These are phyloP conservation scores for Helicolenus hilgendorfi DNA, from an alignment of 2,797 vertebrate genomes.

Conservation along the genomic window DNA sequence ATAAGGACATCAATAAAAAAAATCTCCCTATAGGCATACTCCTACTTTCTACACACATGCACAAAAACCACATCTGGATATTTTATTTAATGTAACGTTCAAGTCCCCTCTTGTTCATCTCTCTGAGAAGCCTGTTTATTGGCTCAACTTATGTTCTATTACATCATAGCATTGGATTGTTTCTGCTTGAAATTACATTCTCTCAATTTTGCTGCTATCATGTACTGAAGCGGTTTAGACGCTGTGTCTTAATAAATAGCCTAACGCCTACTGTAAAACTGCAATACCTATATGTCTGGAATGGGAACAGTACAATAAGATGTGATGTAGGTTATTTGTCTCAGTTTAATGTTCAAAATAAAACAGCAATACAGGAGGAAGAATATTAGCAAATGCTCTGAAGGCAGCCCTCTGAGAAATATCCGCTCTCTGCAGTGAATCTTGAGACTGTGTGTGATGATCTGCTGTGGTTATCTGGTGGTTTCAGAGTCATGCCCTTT, in stretches of 20 bases:
- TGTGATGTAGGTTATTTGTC: background rate
- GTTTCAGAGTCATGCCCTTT: slow-evolving; percentile 88
- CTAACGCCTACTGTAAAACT: background rate
- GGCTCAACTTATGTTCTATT: slow-evolving; percentile 25
- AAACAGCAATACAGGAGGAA: slow-evolving; percentile 69
- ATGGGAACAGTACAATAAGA: background rate
- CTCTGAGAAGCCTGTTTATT: slow-evolving; percentile 14
- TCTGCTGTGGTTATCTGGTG: slow-evolving; percentile 83
- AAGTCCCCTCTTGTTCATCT: slow-evolving; percentile 14
- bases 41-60: slow-evolving; percentile 13
- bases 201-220: background rate
- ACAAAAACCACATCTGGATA: slow-evolving; percentile 69
- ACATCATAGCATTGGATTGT: background rate
- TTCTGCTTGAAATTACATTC: background rate
- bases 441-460: slow-evolving; percentile 80
- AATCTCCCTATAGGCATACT: slow-evolving; percentile 18
- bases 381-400: slow-evolving; percentile 76
- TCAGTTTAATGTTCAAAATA: slow-evolving; percentile 69
- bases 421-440: slow-evolving; percentile 76
- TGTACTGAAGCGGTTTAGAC: background rate
- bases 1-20: slow-evolving; percentile 46
- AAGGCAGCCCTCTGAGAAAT: slow-evolving; percentile 82
- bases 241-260: background rate
- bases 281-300: background rate
- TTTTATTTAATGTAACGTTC: slow-evolving; percentile 35